Evolutionary conservation across 1,140 invertebrate genomes (phyloP), one percentile per base, ranked within the genome.

Genomic region (Diorhabda sublineata): DNA sequence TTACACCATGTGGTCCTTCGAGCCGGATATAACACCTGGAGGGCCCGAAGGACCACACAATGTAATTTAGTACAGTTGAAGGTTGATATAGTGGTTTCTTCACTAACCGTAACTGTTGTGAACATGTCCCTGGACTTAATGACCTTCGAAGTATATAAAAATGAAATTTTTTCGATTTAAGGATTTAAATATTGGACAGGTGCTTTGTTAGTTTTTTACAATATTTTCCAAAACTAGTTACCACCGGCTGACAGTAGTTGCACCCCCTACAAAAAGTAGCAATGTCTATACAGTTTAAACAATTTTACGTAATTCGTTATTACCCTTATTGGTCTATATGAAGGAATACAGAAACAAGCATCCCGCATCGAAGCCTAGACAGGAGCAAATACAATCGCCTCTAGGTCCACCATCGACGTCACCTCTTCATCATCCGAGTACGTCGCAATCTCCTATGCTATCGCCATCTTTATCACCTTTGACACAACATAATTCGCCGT

Each of bases 281-380:
- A 77, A 70, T 77, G 76, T 77, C 76, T 77, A 76, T 77, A 77
- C 61, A 3, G 59, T 62, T 41, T 45, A n/a, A 45, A 47, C 26
- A 60, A 69, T 71, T 71, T 64, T 70, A 75, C 73, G 69, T 76
- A 78, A 77, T 79, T 68, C 74, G 67, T 64, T 74, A 77, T 80
- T 79, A 73, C 70, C 67, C 70, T 70, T 73, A 78, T 71, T 79
- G 78, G 78, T 80, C 75, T 81, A 85, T 78, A 85, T 81, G 76
- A 80, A 81, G 80, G 80, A 91, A 74, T 91, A 91, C 77, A 84
- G 86, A 3, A 87, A 81, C 67, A 92, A 92, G 74, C 89, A 91
- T 74, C 87, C 6, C 77, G 76, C 42, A 79, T 11, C 77, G 68
- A 5, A 81, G 74, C 66, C 81, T 83, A 65, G 68, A 11, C 59